Base-by-base conservation (phyloP, 2,888 invertebrate species). In the Rutpela maculata region DNA sequence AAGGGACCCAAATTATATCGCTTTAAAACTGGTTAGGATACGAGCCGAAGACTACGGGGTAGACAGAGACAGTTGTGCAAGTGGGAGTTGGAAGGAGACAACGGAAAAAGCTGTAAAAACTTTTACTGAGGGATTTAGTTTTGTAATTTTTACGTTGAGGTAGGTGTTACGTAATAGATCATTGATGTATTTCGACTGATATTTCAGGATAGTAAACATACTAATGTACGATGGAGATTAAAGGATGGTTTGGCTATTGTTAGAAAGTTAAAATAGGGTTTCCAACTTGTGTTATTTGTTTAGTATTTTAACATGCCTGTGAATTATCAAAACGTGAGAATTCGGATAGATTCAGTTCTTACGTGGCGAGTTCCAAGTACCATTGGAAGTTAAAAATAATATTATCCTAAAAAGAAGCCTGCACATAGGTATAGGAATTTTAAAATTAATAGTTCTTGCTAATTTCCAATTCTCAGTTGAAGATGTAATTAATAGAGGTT, bases 111-210 rank as follows among this genome's bases (percentile, higher is more conserved):
- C 69, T 26, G 69, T 70, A 70, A 70, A 70, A 70, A 38, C n/a
- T 60, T 70, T 22, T 35, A 69, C 60, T 9, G 50, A 26, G 57
- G 60, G 60, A 62, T 70, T 70, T 43, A 43, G 50, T 70, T 70
- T 62, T 22, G 60, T 70, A 60, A 70, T 43, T 69, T 69, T 69
- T 57, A 38, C 22, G 70, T 60, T 60, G 70, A 70, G 59, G 70
- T 70, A 70, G 70, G 70, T 43, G 70, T 70, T 70, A 70, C 26
- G 70, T 70, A 70, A 70, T 60, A 70, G 15, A 69, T 69, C 56
- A 38, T 35, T 57, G 69, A 38, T 57, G 59, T 69, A 7, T 69
- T 69, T 17, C 17, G 22, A 43, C 43, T 43, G 65, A 65, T 19
- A 22, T 65, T 43, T 43, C 38, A 5, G 22, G 43, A 43, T 11